Percentiles rank a stretch among this genome's conserved stretches.
Evolutionary conservation across 1,140 invertebrate genomes (phyloP).

Genomic region (Drosophila quadrilineata): DNA sequence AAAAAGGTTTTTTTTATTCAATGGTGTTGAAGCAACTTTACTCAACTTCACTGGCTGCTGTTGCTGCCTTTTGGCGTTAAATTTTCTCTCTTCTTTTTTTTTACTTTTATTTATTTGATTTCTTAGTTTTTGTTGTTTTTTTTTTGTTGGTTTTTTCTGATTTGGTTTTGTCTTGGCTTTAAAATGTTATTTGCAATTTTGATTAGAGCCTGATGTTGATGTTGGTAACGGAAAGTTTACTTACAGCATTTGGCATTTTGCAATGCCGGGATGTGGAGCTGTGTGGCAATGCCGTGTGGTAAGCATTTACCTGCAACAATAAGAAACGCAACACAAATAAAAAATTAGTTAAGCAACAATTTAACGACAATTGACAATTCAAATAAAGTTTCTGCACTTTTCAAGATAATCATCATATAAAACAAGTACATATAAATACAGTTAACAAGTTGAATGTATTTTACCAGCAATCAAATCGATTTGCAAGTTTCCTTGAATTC

Average conservation of each 20-base stretch:
- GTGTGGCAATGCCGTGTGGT: conserved; percentile 28
- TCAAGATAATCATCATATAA: background rate
- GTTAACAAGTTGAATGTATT: too few relatives aligned
- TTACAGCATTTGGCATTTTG: conserved; percentile 49
- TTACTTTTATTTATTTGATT: conserved; percentile 12
- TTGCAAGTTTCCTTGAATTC: background rate
- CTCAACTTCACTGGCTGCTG: background rate
- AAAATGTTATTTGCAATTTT: conserved; percentile 46
- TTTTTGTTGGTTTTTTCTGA: conserved; percentile 18
- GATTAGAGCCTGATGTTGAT: conserved; percentile 21
- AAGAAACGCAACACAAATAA: background rate
- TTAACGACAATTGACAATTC: too few relatives aligned
- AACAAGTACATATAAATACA: too few relatives aligned
- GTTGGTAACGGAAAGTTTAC: conserved; percentile 32
- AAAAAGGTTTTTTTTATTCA: conserved; percentile 26
- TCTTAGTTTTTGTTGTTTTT: conserved; percentile 3
- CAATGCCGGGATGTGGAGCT: conserved; percentile 27
- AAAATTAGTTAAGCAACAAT: conserved; percentile 39
- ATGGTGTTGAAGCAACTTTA: too few relatives aligned
- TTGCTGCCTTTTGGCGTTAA: conserved; percentile 18
- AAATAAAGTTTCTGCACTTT: too few relatives aligned
- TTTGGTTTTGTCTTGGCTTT: conserved; percentile 26
- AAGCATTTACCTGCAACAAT: conserved; percentile 55
- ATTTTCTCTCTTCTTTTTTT: conserved; percentile 16
- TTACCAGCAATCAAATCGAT: too few relatives aligned